phyloP scores from a whole-genome alignment of 1,140 invertebrate genomes.

The Zaprionus capensis region DNA sequence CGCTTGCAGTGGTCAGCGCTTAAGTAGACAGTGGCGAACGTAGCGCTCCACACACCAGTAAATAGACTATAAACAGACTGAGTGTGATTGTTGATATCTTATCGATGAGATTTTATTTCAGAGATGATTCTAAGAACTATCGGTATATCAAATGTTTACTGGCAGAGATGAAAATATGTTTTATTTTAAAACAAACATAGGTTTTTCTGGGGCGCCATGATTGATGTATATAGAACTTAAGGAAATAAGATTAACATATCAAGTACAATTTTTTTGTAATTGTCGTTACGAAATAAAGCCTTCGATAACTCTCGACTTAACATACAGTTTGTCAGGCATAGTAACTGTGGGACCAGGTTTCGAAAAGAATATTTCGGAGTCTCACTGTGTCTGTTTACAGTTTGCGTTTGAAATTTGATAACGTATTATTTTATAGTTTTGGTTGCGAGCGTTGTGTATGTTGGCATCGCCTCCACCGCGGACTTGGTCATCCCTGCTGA shows the following conservation, averaged over 20 bases:
- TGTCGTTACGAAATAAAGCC: too few species aligned
- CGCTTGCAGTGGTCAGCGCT: constrained; percentile 26
- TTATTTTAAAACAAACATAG: neutral
- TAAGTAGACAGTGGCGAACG: constrained; percentile 7
- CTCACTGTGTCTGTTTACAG: too few species aligned
- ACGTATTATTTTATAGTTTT: too few species aligned
- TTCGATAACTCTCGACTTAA: too few species aligned
- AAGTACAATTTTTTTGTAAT: too few species aligned
- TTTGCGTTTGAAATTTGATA: too few species aligned
- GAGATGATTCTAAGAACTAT: constrained; percentile 10
- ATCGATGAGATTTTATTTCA: constrained; percentile 8
- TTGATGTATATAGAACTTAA: too few species aligned
- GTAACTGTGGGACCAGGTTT: too few species aligned
- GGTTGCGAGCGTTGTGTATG: neutral
- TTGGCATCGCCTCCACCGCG: constrained; percentile 87
- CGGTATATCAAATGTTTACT: neutral
- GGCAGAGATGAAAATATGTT: neutral
- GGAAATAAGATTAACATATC: too few species aligned
- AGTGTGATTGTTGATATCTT: constrained; percentile 24
- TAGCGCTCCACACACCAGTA: constrained; percentile 37
- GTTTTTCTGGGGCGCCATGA: too few species aligned
- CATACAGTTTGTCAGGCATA: too few species aligned
- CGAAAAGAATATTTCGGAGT: too few species aligned
- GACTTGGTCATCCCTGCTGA: constrained; percentile 44
- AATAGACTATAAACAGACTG: constrained; percentile 54